phyloP scores from a whole-genome alignment of 2,797 vertebrate species.

The Molothrus ater region DNA sequence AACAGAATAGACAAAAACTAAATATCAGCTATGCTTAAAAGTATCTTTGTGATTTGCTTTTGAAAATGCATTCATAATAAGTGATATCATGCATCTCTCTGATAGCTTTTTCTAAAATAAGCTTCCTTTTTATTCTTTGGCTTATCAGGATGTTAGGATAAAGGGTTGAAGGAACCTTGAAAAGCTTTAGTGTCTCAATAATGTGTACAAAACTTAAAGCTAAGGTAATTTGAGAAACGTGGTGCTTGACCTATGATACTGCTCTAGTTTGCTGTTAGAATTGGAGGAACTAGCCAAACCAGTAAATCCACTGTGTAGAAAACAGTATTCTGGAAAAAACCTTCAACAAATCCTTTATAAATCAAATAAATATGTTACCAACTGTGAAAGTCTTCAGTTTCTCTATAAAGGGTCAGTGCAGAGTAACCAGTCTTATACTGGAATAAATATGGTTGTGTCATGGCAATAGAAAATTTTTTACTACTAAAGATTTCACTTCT shows the following conservation, averaged over 20 bases:
- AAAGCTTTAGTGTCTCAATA: not conserved
- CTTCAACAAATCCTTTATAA: not conserved
- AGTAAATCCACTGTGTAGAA: slow-evolving; percentile 32
- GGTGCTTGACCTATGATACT: slow-evolving; percentile 32
- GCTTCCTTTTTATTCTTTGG: not conserved
- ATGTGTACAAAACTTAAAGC: not conserved
- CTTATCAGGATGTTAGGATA: not conserved
- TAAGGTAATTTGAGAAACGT: slow-evolving; percentile 40
- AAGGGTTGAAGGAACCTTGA: not conserved
- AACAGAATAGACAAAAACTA: not conserved
- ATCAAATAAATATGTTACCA: not conserved
- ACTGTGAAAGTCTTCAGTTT: not conserved
- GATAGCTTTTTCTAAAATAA: not conserved
- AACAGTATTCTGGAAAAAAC: not conserved
- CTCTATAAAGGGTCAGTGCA: not conserved
- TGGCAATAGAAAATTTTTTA: not conserved
- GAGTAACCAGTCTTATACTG: not conserved
- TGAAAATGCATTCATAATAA: not conserved
- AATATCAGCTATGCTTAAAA: not conserved
- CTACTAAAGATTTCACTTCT: not conserved
- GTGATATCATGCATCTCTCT: not conserved
- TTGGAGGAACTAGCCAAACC: slow-evolving; percentile 42
- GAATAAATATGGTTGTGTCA: not conserved
- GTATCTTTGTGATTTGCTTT: not conserved
- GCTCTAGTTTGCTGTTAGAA: not conserved